phyloP scores from a whole-genome alignment of 2,797 vertebrate species.

The Alouatta caraya region DNA sequence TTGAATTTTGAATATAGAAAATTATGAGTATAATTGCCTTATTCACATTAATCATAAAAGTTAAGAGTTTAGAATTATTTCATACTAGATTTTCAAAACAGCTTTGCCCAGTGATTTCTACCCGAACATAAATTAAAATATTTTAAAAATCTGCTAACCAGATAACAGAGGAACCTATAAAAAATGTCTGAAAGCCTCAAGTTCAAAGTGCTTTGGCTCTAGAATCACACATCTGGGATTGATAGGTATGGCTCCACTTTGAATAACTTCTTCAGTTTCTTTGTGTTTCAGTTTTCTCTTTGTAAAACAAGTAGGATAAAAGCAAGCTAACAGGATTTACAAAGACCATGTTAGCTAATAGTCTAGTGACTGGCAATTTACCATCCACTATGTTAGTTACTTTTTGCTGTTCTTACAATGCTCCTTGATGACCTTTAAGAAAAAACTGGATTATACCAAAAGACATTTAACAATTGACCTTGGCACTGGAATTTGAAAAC shows the following conservation, averaged over 20 bases:
- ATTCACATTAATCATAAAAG: neutral
- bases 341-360: neutral
- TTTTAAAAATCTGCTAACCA: neutral
- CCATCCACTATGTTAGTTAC: neutral
- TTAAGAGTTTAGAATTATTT: neutral
- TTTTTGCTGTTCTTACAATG: neutral
- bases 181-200: neutral
- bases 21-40: neutral
- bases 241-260: neutral
- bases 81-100: neutral
- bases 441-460: neutral
- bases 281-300: neutral
- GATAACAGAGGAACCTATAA: neutral
- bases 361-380: neutral
- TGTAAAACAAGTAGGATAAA: neutral
- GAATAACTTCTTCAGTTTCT: neutral
- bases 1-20: neutral
- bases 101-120: neutral
- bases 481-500: neutral
- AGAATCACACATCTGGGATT: accelerated
- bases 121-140: neutral
- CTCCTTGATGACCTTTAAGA: neutral
- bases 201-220: neutral
- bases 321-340: neutral
- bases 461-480: neutral